Percentiles rank a stretch among this genome's conserved stretches.
Conservation (phyloP, 2,113 vertebrate genomes). For the Pseudonaja textilis region DNA sequence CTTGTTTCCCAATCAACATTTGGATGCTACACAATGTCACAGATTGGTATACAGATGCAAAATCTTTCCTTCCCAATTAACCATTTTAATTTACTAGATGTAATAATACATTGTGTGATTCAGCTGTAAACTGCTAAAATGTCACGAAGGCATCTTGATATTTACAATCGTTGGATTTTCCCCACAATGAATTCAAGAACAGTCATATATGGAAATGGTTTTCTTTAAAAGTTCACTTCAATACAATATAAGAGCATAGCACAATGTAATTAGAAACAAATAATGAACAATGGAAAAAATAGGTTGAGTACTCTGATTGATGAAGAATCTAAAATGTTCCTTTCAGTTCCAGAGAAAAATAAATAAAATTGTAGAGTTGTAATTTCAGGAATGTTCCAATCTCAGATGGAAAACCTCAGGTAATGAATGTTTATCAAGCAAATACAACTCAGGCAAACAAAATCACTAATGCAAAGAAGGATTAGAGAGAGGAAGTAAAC, state of each 20-base stretch:
- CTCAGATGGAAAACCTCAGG: no score
- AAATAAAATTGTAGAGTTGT: background rate
- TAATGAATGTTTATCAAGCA: no score
- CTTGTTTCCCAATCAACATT: background rate
- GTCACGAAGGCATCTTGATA: background rate
- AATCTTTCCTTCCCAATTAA: background rate
- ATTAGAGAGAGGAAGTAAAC: no score
- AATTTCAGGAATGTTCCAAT: no score
- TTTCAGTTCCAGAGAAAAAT: background rate
- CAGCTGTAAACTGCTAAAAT: background rate
- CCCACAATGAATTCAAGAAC: background rate
- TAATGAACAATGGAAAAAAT: background rate
- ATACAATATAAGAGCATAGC: background rate
- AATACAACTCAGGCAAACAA: no score
- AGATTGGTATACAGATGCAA: background rate
- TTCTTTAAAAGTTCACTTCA: background rate
- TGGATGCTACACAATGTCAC: background rate
- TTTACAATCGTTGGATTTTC: background rate
- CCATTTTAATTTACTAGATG: background rate
- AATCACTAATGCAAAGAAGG: no score
- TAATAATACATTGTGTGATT: background rate
- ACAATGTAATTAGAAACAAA: background rate
- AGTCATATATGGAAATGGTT: background rate
- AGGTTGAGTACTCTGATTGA: background rate
- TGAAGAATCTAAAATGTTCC: background rate